These are phyloP conservation scores for Melanchra persicariae DNA, from an alignment of 2,888 invertebrate species.

Conservation along the genomic window DNA sequence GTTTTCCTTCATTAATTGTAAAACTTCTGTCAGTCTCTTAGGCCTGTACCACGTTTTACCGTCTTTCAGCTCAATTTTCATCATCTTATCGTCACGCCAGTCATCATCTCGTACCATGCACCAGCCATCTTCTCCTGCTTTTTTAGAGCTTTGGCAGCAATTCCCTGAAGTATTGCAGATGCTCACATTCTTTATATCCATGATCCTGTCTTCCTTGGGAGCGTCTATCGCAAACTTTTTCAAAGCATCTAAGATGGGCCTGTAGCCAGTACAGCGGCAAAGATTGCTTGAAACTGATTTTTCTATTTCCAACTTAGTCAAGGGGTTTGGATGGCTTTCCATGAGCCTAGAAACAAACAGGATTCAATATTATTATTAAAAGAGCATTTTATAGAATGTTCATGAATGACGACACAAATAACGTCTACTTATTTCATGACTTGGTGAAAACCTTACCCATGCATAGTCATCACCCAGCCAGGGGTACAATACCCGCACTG, in stretches of 20 bases:
- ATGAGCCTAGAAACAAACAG: constrained; percentile 4
- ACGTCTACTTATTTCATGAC: not conserved
- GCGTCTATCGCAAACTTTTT: constrained; percentile 90
- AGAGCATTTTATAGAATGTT: too few relatives aligned
- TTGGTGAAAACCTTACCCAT: constrained; percentile 69
- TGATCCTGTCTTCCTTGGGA: constrained; percentile 64
- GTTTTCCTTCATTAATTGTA: too few relatives aligned
- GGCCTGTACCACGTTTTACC: constrained; percentile 89
- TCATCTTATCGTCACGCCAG: constrained; percentile 43
- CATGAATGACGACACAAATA: not conserved
- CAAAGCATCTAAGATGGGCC: constrained; percentile 92
- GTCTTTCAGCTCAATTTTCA: constrained; percentile 72
- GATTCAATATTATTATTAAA: not conserved
- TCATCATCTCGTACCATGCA: constrained; percentile 71
- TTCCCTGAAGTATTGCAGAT: constrained; percentile 63
- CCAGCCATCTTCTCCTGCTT: constrained; percentile 72
- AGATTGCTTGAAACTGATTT: constrained; percentile 93
- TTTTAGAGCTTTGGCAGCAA: constrained; percentile 53
- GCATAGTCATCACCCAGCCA: constrained; percentile 81
- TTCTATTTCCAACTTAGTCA: constrained; percentile 92
- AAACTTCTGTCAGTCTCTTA: constrained; percentile 76
- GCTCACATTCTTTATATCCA: constrained; percentile 26
- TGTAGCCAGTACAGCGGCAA: constrained; percentile 93
- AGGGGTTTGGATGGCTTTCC: constrained; percentile 76
- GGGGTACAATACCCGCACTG: constrained; percentile 93